Evolutionary conservation across 1,140 invertebrate genomes (phyloP), one percentile per base, ranked within the genome.

Genomic region (Sycobia sp.): DNA sequence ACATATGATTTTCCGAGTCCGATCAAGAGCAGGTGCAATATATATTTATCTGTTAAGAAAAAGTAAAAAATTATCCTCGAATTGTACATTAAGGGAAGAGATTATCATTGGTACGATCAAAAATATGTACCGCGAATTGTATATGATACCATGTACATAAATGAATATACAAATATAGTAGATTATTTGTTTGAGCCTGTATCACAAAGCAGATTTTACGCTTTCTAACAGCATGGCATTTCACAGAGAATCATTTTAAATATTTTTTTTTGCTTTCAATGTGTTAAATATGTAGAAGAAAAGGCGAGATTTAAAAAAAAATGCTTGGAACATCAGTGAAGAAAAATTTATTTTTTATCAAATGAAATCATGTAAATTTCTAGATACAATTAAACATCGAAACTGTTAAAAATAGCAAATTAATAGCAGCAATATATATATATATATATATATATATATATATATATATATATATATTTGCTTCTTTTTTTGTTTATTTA

Each of bases 201-300:
- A 67, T 56, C 18, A 50, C 22, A 57, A 34, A 55, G 32, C 5
- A 60, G 9, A 63, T 49, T 55, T 67, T 46, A 44, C 54, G 43
- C 70, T 77, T 72, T 76, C 73, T 81, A 78, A 80, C 77, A 79
- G 79, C 78, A 81, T 80, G 79, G 77, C 74, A 79, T 79, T 80
- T 70, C 27, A 57, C 43, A 32, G 44, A 54, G 51, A 41, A 20
- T 9, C n/a, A 7, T 11, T 62, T 50, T 1, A 47, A 47, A 46
- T 13, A 60, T 59, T 46, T 50, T 50, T 53, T 58, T 49, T 16
- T 16, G n/a, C 13, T 56, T 59, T 50, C 1, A 27, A 59, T 39
- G n/a, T n/a, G n/a, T n/a, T n/a, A n/a, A n/a, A n/a, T n/a, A n/a
- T n/a, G n/a, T n/a, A n/a, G n/a, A 39, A 10, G 27, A 50, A 27